phyloP scores from a whole-genome alignment of 2,113 vertebrate genomes.

The Limnothrissa miodon region DNA sequence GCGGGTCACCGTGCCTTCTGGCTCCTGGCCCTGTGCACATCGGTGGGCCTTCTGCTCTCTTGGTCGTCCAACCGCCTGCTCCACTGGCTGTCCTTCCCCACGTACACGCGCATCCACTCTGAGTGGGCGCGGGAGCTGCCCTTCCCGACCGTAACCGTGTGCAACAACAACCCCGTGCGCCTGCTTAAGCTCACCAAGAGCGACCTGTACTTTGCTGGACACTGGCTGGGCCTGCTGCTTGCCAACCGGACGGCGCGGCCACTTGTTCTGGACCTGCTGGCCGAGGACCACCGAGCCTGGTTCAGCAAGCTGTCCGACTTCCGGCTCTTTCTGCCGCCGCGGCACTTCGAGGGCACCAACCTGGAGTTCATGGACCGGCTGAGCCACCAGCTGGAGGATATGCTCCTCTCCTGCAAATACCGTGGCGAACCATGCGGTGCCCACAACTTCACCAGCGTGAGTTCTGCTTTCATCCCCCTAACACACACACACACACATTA shows the following conservation, averaged over 20 bases:
- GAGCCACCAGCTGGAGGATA: conserved; percentile 95
- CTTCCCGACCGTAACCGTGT: conserved; percentile 93
- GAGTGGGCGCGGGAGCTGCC: conserved; percentile 92
- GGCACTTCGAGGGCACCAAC: conserved; percentile 94
- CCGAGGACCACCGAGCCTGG: conserved; percentile 87
- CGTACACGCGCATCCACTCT: conserved; percentile 87
- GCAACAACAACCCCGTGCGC: conserved; percentile 97
- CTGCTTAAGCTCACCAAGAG: conserved; percentile 95
- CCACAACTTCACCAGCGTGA: conserved; percentile 97
- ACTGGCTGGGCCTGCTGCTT: conserved; percentile 91
- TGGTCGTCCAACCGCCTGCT: conserved; percentile 94
- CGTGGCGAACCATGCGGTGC: conserved; percentile 90
- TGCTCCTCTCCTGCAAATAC: conserved; percentile 97
- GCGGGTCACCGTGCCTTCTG: conserved; percentile 83
- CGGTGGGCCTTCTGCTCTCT: conserved; percentile 87
- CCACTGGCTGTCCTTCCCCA: conserved; percentile 93
- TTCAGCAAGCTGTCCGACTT: conserved; percentile 95
- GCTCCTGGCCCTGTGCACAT: conserved; percentile 88
- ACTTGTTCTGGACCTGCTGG: conserved; percentile 85
- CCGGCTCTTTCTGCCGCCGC: conserved; percentile 90
- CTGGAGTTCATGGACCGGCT: conserved; percentile 94
- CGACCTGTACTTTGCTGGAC: conserved; percentile 92
- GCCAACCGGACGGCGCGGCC: conserved; percentile 90
- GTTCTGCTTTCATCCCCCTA: conserved; percentile 58
- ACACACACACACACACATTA: background rate